These are phyloP conservation scores for Epiblema foenella DNA, from an alignment of 2,888 invertebrate genomes.

Conservation along the genomic window DNA sequence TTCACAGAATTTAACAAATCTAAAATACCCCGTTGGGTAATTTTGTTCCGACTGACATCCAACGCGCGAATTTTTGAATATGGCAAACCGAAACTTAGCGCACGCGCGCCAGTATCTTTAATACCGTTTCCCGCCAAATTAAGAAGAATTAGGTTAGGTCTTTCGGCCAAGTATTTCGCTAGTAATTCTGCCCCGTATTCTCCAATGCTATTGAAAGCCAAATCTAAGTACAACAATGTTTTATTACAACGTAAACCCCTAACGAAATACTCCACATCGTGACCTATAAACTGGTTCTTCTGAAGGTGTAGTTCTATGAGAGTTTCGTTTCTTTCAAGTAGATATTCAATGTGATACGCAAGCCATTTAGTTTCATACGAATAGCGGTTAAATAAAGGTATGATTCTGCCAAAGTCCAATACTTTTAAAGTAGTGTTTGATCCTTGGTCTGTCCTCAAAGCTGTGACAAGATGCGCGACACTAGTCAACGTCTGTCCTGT, in stretches of 20 bases:
- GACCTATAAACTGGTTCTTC: conserved; percentile 85
- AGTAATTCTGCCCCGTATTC: conserved; percentile 84
- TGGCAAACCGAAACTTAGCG: conserved; percentile 82
- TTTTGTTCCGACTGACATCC: conserved; percentile 84
- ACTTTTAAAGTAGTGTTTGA: conserved; percentile 67
- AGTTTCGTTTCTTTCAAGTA: conserved; percentile 68
- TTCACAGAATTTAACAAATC: conserved; percentile 84
- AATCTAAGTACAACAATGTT: conserved; percentile 83
- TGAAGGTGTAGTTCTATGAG: conserved; percentile 85
- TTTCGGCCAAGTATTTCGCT: conserved; percentile 79
- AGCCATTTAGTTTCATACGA: conserved; percentile 77
- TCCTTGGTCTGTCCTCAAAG: conserved; percentile 72
- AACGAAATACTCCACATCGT: conserved; percentile 84
- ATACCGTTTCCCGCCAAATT: conserved; percentile 85
- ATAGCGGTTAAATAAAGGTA: conserved; percentile 71
- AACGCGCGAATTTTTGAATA: conserved; percentile 84
- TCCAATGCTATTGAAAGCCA: conserved; percentile 85
- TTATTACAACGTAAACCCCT: conserved; percentile 80
- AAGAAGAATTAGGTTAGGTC: conserved; percentile 79
- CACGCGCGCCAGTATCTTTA: conserved; percentile 83
- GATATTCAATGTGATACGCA: conserved; percentile 78
- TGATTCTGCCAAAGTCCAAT: conserved; percentile 71
- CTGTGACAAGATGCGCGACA: conserved; percentile 80
- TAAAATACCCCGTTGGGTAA: conserved; percentile 81
- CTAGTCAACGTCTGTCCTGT: conserved; percentile 84